Conservation (phyloP, 2,113 vertebrate species). For the Centropus bengalensis region DNA sequence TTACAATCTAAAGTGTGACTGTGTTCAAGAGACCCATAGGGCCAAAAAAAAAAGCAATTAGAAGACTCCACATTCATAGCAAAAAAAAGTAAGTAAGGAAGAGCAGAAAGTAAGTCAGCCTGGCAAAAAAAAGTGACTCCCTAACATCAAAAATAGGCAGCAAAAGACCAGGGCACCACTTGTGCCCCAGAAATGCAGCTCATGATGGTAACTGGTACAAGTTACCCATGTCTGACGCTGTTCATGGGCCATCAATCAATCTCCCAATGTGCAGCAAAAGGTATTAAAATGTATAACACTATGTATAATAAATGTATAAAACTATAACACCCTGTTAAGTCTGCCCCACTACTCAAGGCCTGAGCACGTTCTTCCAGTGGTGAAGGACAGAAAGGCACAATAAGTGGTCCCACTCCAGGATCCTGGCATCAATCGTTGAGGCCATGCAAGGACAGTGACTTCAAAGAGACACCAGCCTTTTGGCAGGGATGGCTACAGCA, state of each 20-base stretch:
- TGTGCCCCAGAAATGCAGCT: neutral
- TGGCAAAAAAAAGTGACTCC: neutral
- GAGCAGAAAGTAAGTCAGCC: neutral
- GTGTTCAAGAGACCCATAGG: neutral
- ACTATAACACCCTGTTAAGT: neutral
- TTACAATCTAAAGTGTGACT: neutral
- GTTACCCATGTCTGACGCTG: neutral
- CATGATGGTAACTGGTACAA: neutral
- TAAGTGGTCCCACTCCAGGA: neutral
- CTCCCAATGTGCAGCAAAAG: neutral
- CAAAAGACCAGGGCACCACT: neutral
- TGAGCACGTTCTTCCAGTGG: fast-evolving
- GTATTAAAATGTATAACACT: neutral
- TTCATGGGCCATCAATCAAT: neutral
- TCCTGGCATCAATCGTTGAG: neutral
- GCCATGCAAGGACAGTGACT: neutral
- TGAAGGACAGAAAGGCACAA: neutral
- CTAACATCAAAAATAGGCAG: neutral
- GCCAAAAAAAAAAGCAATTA: neutral
- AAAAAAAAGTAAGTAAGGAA: neutral
- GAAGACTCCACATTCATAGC: neutral
- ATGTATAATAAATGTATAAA: no score
- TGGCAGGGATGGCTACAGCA: neutral
- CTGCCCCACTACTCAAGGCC: neutral
- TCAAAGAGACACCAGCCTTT: neutral